Conservation (phyloP, 2,113 vertebrate species). For the Myanophis thanlyinensis region DNA sequence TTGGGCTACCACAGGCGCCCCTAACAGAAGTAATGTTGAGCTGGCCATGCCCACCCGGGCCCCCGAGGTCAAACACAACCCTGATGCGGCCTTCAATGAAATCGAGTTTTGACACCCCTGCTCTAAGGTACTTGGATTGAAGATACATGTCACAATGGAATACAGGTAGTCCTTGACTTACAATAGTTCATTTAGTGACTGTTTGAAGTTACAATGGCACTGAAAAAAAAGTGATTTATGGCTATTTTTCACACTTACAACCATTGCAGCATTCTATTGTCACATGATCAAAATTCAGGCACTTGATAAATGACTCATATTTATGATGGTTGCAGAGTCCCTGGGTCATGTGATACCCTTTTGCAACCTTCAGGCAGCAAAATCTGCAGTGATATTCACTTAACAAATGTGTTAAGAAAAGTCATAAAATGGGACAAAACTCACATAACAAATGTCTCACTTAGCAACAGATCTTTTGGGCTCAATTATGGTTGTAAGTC, state of each 20-base stretch:
- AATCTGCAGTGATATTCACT: neutral
- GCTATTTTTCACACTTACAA: neutral
- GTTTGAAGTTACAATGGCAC: neutral
- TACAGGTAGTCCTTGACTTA: neutral
- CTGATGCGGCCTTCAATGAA: too few relatives aligned
- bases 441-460: neutral
- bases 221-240: neutral
- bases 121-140: neutral
- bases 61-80: too few relatives aligned
- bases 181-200: neutral
- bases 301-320: neutral
- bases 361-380: neutral
- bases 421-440: neutral
- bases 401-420: neutral
- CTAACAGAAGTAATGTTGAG: too few relatives aligned
- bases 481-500: neutral
- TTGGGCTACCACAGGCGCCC: too few relatives aligned
- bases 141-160: neutral
- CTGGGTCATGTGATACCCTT: neutral
- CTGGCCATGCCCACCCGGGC: too few relatives aligned
- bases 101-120: too few relatives aligned
- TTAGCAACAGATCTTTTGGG: neutral
- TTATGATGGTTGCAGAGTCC: neutral
- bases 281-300: neutral
- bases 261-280: neutral